Base-by-base conservation (phyloP, 2,888 invertebrate genomes). In the Nipponacmea schrenckii region DNA sequence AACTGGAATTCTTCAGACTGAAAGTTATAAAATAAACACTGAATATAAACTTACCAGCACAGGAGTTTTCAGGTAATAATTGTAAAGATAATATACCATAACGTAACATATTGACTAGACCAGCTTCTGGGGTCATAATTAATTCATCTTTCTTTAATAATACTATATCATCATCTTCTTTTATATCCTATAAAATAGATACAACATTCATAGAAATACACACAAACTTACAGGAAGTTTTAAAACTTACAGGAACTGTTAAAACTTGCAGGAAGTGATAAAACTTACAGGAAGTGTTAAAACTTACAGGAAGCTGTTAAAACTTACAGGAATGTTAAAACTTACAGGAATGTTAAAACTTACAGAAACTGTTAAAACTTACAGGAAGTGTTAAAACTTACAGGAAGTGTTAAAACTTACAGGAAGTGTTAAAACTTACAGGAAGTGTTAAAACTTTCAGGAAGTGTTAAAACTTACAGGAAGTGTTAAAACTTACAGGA, bases 51-150 rank as follows among this genome's bases (percentile, higher is more conserved):
- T 89, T 89, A 93, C 94, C 93, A 83, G 93, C 92, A 89, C 92
- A 92, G 80, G 93, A 93, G 86, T 93, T 92, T 85, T 93, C 93
- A 17, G 94, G 94, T 74, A 94, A 89, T 70, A 94, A 90, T 72
- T 94, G 92, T 69, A 94, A 90, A 5, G 94, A 93, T 74, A 94
- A 89, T 90, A 94, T 92, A 31, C 94, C 94, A 87, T 93, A 93
- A 75, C 94, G 90, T 50, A 94, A 88, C 92, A 94, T 93, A 89
- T 94, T 94, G 71, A 94, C 92, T 87, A 94, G 93, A 84, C 92
- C 92, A 44, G 92, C 91, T 87, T 94, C 93, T 4, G 93, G 82
- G 50, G 78, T 81, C 50, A 78, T 75, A 10, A 79, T 70, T 17
- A 79, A 75, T 67, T 82, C 81, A 27, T 73, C 68, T 44, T 73